Percentiles rank a stretch among this genome's conserved stretches.
phyloP scores from a whole-genome alignment of 2,113 vertebrate species.

The Zapornia atra region DNA sequence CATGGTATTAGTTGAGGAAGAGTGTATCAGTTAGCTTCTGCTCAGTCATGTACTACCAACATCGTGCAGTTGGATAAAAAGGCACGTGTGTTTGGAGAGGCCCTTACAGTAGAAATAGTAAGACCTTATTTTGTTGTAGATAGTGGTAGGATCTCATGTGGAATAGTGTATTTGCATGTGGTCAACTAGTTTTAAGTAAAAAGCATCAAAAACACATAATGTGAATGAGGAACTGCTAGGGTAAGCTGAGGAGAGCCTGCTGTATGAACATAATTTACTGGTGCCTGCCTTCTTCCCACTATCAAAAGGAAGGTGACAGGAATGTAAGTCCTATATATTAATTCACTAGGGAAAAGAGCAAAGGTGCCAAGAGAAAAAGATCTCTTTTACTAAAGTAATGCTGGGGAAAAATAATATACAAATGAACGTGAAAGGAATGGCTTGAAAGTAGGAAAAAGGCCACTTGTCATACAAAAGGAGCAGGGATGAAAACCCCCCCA shows the following conservation, averaged over 20 bases:
- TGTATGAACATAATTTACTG: not conserved
- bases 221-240: not conserved
- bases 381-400: not conserved
- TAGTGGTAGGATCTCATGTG: not conserved
- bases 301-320: not conserved
- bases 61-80: not conserved
- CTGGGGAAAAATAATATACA: not conserved
- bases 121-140: not conserved
- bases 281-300: not conserved
- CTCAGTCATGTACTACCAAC: not conserved
- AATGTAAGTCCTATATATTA: not conserved
- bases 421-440: not conserved
- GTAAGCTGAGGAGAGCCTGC: not conserved
- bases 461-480: not conserved
- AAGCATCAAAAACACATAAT: rapidly evolving
- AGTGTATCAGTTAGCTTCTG: not conserved
- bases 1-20: not conserved
- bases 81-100: not conserved
- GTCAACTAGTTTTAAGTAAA: not conserved
- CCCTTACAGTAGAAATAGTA: not conserved
- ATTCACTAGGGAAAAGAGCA: not conserved
- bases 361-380: not conserved
- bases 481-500: not conserved
- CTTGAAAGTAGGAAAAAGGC: not conserved
- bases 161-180: not conserved